Conservation (phyloP, 2,888 invertebrate species). For the Eilema sororculum region DNA sequence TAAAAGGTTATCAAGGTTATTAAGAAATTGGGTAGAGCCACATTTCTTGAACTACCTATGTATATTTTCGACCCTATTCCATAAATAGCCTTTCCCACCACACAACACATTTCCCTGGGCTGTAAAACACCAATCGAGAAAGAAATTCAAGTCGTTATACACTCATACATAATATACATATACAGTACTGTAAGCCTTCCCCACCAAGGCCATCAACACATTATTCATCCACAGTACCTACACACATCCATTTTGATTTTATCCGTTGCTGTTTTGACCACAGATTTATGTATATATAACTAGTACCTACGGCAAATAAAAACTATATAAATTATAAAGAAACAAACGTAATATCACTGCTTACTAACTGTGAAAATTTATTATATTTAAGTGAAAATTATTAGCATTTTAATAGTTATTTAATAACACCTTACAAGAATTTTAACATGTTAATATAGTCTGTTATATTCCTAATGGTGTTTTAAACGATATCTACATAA, state of each 20-base stretch:
- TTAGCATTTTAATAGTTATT: conserved; percentile 32
- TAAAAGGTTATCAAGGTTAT: no score
- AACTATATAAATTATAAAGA: background rate
- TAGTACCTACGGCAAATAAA: background rate
- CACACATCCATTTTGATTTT: background rate
- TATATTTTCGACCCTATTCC: background rate
- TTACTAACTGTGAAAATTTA: conserved; percentile 8
- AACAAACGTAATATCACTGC: background rate
- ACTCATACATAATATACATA: background rate
- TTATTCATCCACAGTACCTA: background rate
- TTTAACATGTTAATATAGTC: conserved; percentile 38
- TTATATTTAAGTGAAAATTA: conserved; percentile 32
- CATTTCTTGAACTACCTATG: background rate
- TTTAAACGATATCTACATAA: conserved; percentile 39
- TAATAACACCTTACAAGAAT: conserved; percentile 27
- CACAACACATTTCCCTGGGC: no score
- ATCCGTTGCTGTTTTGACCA: background rate
- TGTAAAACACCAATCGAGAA: background rate
- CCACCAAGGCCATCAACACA: background rate
- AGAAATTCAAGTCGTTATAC: background rate
- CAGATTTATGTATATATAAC: background rate
- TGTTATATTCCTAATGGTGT: conserved; percentile 34
- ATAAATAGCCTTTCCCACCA: no score
- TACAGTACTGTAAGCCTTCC: background rate
- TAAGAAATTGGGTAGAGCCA: background rate